Conservation (phyloP, 2,888 invertebrate species). For the Cordilura impudica region DNA sequence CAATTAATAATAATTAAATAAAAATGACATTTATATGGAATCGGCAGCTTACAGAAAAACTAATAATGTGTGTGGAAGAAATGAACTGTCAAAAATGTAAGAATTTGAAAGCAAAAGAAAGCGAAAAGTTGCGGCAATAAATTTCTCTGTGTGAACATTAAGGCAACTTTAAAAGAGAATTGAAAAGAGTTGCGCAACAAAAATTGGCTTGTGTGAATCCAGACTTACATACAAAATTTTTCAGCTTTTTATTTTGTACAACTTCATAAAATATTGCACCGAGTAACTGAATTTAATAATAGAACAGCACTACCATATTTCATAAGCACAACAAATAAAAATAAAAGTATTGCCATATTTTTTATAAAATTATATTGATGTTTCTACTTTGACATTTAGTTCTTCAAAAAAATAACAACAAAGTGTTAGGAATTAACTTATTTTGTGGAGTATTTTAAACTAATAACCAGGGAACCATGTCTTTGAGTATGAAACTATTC, state of each 20-base stretch:
- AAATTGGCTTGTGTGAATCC: background rate
- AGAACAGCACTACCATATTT: background rate
- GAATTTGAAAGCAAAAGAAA: no score
- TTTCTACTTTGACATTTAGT: conserved; percentile 23
- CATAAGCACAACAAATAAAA: conserved; percentile 38
- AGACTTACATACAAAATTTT: no score
- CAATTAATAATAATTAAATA: no score
- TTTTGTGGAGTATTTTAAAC: conserved; percentile 12
- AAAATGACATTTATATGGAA: no score
- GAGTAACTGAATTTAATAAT: background rate
- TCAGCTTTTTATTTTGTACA: no score
- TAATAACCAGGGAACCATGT: conserved; percentile 64
- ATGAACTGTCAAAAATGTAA: no score
- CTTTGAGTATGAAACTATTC: conserved; percentile 72
- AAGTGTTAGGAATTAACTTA: conserved; percentile 27
- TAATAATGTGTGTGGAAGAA: no score
- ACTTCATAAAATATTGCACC: no score
- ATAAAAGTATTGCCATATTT: conserved; percentile 19
- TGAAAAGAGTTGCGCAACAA: background rate
- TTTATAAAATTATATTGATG: background rate
- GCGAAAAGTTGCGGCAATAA: no score
- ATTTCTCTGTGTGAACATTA: no score
- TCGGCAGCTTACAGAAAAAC: no score
- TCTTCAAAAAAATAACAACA: conserved; percentile 21
- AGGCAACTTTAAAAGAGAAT: no score